Conservation (phyloP, 2,888 invertebrate genomes). For the Cistogaster globosa region DNA sequence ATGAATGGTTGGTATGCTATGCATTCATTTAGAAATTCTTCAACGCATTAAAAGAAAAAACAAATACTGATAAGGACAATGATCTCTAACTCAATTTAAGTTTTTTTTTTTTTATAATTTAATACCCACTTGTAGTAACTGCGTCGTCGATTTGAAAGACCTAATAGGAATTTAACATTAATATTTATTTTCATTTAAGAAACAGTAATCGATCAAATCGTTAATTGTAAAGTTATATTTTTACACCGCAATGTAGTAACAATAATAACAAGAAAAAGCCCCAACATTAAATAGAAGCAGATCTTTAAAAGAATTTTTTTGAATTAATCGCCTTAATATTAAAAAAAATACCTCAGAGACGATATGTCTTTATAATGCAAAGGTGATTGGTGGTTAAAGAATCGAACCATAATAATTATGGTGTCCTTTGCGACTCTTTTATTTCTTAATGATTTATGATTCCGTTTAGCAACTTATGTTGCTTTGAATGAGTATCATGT, state of each 20-base stretch:
- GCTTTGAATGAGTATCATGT: no score
- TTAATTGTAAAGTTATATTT: slow-evolving; percentile 35
- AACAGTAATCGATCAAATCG: slow-evolving; percentile 61
- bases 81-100: slow-evolving; percentile 52
- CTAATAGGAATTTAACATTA: slow-evolving; percentile 40
- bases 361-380: no score
- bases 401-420: no score
- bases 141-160: slow-evolving; percentile 5
- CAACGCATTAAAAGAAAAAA: slow-evolving; percentile 28
- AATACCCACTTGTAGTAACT: background rate
- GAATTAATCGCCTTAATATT: background rate
- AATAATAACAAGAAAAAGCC: slow-evolving; percentile 22
- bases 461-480: no score
- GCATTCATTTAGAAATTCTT: slow-evolving; percentile 43
- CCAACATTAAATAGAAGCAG: slow-evolving; percentile 34
- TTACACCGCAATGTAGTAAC: slow-evolving; percentile 38
- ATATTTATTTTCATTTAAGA: slow-evolving; percentile 51
- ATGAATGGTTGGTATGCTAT: slow-evolving; percentile 44
- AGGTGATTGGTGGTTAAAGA: no score
- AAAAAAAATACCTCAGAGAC: no score
- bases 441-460: no score
- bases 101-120: background rate
- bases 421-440: no score
- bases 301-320: slow-evolving; percentile 8
- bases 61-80: slow-evolving; percentile 61